Base-by-base conservation (phyloP, 2,113 vertebrate genomes). In the Xiphias gladius region DNA sequence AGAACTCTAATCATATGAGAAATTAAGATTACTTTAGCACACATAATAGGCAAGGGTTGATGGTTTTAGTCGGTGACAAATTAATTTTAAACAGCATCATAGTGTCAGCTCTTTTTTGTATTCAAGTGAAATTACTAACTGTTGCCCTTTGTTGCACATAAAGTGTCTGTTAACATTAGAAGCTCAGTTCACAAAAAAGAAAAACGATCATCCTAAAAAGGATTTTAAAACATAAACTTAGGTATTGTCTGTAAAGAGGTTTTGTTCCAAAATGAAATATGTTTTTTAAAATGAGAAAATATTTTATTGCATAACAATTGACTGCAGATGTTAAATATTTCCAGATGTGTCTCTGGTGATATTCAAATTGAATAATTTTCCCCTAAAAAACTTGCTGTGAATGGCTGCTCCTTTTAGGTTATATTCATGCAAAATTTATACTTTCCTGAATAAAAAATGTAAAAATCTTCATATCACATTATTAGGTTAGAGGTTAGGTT, bases 1-100 rank as follows among this genome's bases (percentile, higher is more conserved):
- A 70, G 28, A 83, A 6, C 6, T 55, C 7, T 70, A 55, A 59
- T 64, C 17, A 59, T 35, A 22, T 52, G 30, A 66, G 57, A 77
- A 70, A 76, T 71, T 57, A 59, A 14, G 69, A 72, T 80, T 46
- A 58, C 4, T 37, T 55, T 26, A 58, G 57, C 68, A 32, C 13
- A 55, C 35, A 14, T 55, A 35, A 35, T 35, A 35, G 17, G 35
- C 9, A 66, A 20, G 32, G 37, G 43, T 73, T 30, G 57, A 28
- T 57, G 26, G 59, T 73, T 52, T 52, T 22, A 72, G 28, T 28
- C 72, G n/a, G 22, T 43, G 52, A 37, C 1, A 63, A 32, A 50
- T 65, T 5, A 0, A 11, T 58, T 52, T 28, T 10, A 61, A 32
- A 54, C 30, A 28, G 61, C 55, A 24, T 28, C 39, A 65, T 30